These are phyloP conservation scores for Sepioteuthis lessoniana DNA, from an alignment of 2,888 invertebrate genomes.

Conservation along the genomic window DNA sequence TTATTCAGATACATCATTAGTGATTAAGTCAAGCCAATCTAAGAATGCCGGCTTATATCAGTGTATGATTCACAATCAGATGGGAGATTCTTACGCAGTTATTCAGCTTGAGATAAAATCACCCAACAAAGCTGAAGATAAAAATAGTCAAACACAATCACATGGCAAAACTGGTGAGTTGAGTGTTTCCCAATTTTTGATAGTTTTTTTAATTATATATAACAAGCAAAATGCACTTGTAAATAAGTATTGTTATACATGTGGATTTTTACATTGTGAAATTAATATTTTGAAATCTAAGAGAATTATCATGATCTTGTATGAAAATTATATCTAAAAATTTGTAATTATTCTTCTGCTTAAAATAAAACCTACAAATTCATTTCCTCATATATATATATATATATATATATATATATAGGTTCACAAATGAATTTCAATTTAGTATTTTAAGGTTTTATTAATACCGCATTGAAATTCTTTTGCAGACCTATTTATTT, in stretches of 20 bases:
- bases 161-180: background rate
- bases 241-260: too few relatives aligned
- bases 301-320: too few relatives aligned
- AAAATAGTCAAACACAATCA: background rate
- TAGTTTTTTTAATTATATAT: background rate
- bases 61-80: slow-evolving; percentile 67
- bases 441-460: too few relatives aligned
- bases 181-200: too few relatives aligned
- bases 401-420: too few relatives aligned
- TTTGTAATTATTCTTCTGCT: too few relatives aligned
- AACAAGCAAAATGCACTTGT: background rate
- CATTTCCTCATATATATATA: too few relatives aligned
- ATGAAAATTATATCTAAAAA: too few relatives aligned
- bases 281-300: background rate
- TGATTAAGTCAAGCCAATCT: slow-evolving; percentile 57
- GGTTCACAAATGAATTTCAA: too few relatives aligned
- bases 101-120: slow-evolving; percentile 61
- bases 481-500: too few relatives aligned
- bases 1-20: slow-evolving; percentile 57
- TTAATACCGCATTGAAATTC: too few relatives aligned
- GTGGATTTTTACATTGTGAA: background rate
- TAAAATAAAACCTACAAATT: too few relatives aligned
- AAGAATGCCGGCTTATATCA: slow-evolving; percentile 69
- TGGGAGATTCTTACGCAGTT: slow-evolving; percentile 61
- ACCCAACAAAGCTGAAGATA: background rate